Conservation (phyloP, 2,113 vertebrate genomes). For the Alexandromys fortis region DNA sequence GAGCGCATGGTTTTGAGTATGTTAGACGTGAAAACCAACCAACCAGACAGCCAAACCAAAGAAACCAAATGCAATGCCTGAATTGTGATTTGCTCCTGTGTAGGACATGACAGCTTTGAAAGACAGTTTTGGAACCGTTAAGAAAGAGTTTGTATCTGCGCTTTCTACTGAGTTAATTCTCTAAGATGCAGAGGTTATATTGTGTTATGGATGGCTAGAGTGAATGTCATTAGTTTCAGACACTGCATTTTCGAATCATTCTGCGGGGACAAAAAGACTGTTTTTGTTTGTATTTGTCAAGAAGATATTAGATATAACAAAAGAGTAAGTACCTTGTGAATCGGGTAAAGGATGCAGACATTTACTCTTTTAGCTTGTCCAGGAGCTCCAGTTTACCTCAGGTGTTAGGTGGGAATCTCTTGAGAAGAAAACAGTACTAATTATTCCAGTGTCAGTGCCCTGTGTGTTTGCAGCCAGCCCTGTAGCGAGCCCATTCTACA, state of each 20-base stretch:
- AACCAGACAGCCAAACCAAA: not conserved
- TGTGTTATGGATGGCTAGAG: not conserved
- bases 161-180: not conserved
- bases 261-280: not conserved
- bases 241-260: conserved; percentile 3
- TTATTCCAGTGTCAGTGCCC: not conserved
- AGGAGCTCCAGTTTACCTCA: not conserved
- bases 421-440: not conserved
- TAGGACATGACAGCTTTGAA: conserved; percentile 19
- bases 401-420: not conserved
- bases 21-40: not conserved
- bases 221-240: not conserved
- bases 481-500: not conserved
- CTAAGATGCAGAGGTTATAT: not conserved
- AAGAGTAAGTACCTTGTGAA: not conserved
- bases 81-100: not conserved
- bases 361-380: not conserved
- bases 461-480: not conserved
- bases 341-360: not conserved
- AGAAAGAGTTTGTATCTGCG: not conserved
- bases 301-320: not conserved
- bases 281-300: not conserved
- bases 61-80: not conserved
- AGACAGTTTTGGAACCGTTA: not conserved
- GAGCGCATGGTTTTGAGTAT: not conserved